phyloP scores from a whole-genome alignment of 2,113 vertebrate species.

The Hippocampus barbouri region DNA sequence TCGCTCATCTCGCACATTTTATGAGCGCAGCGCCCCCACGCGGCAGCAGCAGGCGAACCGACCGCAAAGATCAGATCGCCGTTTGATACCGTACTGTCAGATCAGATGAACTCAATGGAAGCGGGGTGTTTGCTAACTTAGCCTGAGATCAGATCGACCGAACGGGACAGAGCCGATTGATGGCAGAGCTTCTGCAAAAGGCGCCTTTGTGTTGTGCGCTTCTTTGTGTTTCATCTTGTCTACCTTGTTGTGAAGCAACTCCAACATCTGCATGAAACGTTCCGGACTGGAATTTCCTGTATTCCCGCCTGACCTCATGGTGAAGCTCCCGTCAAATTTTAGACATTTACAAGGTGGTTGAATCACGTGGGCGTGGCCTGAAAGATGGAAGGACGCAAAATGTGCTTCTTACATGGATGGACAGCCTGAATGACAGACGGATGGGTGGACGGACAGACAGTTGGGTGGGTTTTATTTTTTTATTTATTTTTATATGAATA shows the following conservation, averaged over 20 bases:
- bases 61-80: background rate
- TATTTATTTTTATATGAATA: no score
- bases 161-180: background rate
- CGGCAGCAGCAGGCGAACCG: no score
- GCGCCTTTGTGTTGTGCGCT: background rate
- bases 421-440: background rate
- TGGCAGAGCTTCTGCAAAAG: background rate
- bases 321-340: background rate
- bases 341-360: background rate
- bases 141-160: background rate
- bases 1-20: background rate
- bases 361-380: background rate
- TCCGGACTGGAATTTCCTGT: background rate
- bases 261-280: background rate
- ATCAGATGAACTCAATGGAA: background rate
- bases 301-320: background rate
- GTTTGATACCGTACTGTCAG: background rate
- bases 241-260: background rate
- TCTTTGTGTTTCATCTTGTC: background rate
- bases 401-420: background rate
- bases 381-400: background rate
- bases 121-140: background rate
- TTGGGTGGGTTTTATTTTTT: no score
- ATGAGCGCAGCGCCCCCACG: background rate
- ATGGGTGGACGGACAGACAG: background rate